These are phyloP conservation scores for Pteronotus mesoamericanus DNA, from an alignment of 2,797 vertebrate species.

Conservation along the genomic window DNA sequence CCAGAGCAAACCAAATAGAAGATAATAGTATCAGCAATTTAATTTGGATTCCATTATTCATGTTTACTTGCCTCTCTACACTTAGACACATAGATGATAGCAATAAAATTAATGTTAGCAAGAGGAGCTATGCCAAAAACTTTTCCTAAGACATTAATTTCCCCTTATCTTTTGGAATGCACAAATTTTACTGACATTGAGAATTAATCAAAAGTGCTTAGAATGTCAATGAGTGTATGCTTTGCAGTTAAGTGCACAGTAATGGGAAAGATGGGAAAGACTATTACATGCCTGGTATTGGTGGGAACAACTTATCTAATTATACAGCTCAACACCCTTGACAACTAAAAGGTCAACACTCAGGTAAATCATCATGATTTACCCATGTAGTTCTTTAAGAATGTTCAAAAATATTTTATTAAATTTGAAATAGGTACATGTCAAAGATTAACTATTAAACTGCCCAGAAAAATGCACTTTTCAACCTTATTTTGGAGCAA, in stretches of 20 bases:
- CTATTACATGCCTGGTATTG: neutral
- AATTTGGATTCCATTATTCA: constrained; percentile 19
- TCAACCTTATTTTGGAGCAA: neutral
- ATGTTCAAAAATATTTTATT: neutral
- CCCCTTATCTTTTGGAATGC: constrained; percentile 67
- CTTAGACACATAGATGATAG: constrained; percentile 15
- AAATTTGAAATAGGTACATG: constrained; percentile 1
- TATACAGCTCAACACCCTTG: constrained; percentile 13
- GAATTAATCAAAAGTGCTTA: constrained; percentile 58
- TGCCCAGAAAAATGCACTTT: neutral
- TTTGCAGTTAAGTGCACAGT: constrained; percentile 23
- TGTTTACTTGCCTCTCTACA: constrained; percentile 47
- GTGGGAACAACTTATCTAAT: neutral
- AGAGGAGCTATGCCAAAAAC: neutral
- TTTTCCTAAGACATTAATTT: constrained; percentile 52
- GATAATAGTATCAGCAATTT: constrained; percentile 44
- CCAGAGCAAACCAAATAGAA: constrained; percentile 30
- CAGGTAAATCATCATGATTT: constrained; percentile 6
- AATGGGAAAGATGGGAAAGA: constrained; percentile 54
- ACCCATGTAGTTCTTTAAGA: neutral
- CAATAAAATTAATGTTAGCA: constrained; percentile 36
- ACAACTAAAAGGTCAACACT: neutral
- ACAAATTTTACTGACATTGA: constrained; percentile 61
- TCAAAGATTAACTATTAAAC: constrained; percentile 7
- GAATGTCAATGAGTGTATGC: constrained; percentile 13